Conservation (phyloP, 2,113 vertebrate genomes). For the Lucifuga dentata region DNA sequence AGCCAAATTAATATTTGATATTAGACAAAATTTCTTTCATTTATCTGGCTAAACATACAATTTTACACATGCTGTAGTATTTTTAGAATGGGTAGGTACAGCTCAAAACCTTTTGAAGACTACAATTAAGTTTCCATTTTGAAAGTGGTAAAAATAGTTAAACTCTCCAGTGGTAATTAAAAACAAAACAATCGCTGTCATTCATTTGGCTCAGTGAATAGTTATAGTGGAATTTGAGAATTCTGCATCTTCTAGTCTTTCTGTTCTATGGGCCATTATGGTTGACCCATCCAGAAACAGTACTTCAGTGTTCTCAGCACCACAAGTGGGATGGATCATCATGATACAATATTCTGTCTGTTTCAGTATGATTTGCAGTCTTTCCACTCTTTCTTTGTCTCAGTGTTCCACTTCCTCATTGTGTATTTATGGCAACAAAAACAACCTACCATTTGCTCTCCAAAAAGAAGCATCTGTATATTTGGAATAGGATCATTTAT, state of each 20-base stretch:
- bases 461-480: slow-evolving; percentile 8
- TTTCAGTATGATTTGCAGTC: slow-evolving; percentile 70
- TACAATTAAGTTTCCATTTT: slow-evolving; percentile 20
- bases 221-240: slow-evolving; percentile 75
- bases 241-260: slow-evolving; percentile 63
- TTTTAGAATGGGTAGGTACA: too few species aligned
- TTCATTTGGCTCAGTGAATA: slow-evolving; percentile 76
- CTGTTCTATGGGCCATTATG: slow-evolving; percentile 73
- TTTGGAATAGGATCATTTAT: neutral
- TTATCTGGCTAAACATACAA: neutral
- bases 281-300: slow-evolving; percentile 62
- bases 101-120: neutral
- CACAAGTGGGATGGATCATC: slow-evolving; percentile 79
- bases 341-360: slow-evolving; percentile 80
- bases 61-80: too few species aligned
- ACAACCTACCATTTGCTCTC: slow-evolving; percentile 36
- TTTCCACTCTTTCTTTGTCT: slow-evolving; percentile 73
- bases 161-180: slow-evolving; percentile 61
- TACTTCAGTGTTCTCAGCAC: slow-evolving; percentile 78
- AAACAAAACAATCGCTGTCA: slow-evolving; percentile 72
- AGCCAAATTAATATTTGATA: neutral
- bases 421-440: slow-evolving; percentile 72
- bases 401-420: slow-evolving; percentile 71
- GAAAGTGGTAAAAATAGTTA: slow-evolving; percentile 71
- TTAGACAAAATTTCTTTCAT: neutral